Percentiles rank a stretch among this genome's conserved stretches.
These are phyloP conservation scores for Lates japonicus DNA, from an alignment of 2,797 vertebrate species.

Conservation along the genomic window DNA sequence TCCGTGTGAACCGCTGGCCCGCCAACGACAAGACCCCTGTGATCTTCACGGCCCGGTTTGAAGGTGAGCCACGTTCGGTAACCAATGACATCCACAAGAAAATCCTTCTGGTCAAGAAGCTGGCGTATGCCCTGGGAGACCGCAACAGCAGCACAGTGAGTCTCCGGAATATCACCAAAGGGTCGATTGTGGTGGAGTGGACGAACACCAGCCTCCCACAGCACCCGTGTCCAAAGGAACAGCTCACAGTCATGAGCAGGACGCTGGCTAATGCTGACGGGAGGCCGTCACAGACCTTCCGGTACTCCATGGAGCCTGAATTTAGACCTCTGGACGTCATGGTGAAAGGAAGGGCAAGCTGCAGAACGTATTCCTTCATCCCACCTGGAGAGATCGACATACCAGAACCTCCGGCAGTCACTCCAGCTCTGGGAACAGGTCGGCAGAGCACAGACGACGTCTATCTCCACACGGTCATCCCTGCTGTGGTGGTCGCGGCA, in stretches of 20 bases:
- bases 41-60: slow-evolving; percentile 90
- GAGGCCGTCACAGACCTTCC: slow-evolving; percentile 84
- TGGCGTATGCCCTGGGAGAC: slow-evolving; percentile 92
- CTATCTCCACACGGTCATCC: slow-evolving; percentile 97
- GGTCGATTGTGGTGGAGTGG: slow-evolving; percentile 96
- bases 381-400: slow-evolving; percentile 82
- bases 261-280: slow-evolving; percentile 88
- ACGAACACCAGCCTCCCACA: slow-evolving; percentile 94
- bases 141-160: slow-evolving; percentile 96
- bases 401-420: slow-evolving; percentile 76
- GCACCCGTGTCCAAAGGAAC: slow-evolving; percentile 93
- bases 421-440: slow-evolving; percentile 87
- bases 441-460: slow-evolving; percentile 95
- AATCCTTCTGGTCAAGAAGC: slow-evolving; percentile 93
- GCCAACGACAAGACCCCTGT: slow-evolving; percentile 90
- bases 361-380: slow-evolving; percentile 90
- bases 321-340: slow-evolving; percentile 89
- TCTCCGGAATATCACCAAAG: slow-evolving; percentile 91
- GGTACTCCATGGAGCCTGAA: slow-evolving; percentile 89
- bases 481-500: slow-evolving; percentile 95
- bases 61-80: slow-evolving; percentile 89
- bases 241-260: slow-evolving; percentile 88
- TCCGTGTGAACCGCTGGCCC: slow-evolving; percentile 91
- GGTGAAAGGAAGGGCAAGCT: slow-evolving; percentile 90
- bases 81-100: slow-evolving; percentile 93